A percentile compares a stretch with the other conserved stretches of the same genome.
These are phyloP conservation scores for Fistularia tabacaria DNA, from an alignment of 2,797 vertebrate genomes.

Conservation along the genomic window DNA sequence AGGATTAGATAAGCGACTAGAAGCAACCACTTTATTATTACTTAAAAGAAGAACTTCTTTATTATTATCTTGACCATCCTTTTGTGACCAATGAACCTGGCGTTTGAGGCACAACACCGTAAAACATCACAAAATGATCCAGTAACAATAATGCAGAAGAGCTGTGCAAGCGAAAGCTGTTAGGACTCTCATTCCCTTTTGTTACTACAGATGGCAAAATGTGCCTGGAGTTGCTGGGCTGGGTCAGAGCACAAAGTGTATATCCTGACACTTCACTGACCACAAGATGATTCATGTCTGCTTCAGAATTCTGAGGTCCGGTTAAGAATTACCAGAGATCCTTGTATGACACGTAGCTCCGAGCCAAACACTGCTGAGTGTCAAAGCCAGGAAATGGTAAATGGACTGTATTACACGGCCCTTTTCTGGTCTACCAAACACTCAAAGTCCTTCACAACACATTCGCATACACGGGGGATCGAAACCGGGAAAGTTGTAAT, in stretches of 20 bases:
- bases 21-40: conserved; percentile 15
- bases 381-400: conserved; percentile 37
- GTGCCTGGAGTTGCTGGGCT: conserved; percentile 32
- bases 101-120: no score
- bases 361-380: conserved; percentile 27
- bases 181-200: conserved; percentile 37
- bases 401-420: not conserved
- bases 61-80: not conserved
- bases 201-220: conserved; percentile 48
- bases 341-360: conserved; percentile 34
- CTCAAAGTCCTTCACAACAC: not conserved
- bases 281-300: conserved; percentile 62
- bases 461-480: not conserved
- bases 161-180: conserved; percentile 16
- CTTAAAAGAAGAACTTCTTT: conserved; percentile 20
- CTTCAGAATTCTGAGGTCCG: conserved; percentile 43
- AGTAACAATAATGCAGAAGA: conserved; percentile 23
- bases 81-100: no score
- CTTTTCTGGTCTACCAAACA: not conserved
- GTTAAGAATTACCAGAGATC: conserved; percentile 39
- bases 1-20: not conserved
- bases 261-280: conserved; percentile 63
- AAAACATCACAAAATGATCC: no score
- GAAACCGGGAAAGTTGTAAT: no score
- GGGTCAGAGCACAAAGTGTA: conserved; percentile 47